phyloP scores from a whole-genome alignment of 2,113 vertebrate species.

The Channa argus region DNA sequence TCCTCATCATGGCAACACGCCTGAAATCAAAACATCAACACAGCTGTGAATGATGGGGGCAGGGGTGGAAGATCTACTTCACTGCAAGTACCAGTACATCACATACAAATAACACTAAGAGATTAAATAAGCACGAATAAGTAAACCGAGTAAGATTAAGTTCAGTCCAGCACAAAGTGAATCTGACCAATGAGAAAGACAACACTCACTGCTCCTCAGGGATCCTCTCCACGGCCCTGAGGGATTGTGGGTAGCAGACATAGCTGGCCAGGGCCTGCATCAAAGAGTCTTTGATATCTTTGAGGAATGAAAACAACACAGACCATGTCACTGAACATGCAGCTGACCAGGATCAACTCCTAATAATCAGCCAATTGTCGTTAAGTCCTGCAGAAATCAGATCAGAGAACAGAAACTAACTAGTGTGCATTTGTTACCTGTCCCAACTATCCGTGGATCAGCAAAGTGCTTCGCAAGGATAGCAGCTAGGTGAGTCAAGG shows the following conservation, averaged over 20 bases:
- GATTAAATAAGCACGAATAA: too few relatives aligned
- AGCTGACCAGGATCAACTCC: too few relatives aligned
- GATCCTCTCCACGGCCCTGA: constrained; percentile 95
- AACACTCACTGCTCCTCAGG: constrained; percentile 95
- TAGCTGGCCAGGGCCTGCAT: constrained; percentile 99
- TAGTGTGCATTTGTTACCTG: constrained; percentile 81
- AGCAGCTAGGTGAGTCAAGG: constrained; percentile 91
- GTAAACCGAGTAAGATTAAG: too few relatives aligned
- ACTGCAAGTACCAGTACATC: too few relatives aligned
- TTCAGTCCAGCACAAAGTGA: too few relatives aligned
- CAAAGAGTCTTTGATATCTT: constrained; percentile 98
- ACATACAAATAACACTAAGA: too few relatives aligned
- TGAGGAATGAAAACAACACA: neutral
- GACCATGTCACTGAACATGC: too few relatives aligned
- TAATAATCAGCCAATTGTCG: too few relatives aligned
- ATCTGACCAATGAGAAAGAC: too few relatives aligned
- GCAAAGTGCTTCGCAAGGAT: constrained; percentile 98
- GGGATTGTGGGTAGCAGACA: constrained; percentile 97
- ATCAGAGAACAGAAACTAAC: too few relatives aligned
- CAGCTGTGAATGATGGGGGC: neutral
- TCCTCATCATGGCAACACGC: constrained; percentile 96
- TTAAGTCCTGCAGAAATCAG: too few relatives aligned
- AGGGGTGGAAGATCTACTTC: too few relatives aligned
- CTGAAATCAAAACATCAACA: constrained; percentile 74
- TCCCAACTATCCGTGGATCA: constrained; percentile 93